Percentiles rank a stretch among this genome's conserved stretches.
Conservation (phyloP, 2,888 invertebrate genomes). For the Caenorhabditis afra region DNA sequence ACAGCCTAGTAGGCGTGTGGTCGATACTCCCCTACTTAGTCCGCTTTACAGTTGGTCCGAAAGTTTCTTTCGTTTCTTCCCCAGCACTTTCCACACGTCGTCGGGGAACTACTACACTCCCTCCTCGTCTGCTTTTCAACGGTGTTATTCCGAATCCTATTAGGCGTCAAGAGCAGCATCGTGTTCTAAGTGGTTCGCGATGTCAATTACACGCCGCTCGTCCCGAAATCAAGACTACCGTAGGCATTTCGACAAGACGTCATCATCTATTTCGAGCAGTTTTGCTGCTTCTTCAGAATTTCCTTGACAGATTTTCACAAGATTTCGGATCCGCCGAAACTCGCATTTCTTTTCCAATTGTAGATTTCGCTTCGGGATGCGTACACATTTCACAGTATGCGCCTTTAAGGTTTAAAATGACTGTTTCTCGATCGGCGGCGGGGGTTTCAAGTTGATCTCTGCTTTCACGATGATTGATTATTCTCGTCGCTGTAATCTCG, state of each 20-base stretch:
- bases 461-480: neutral
- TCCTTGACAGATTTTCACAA: neutral
- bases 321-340: neutral
- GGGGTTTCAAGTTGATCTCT: neutral
- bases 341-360: no score
- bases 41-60: no score
- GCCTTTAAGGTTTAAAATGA: neutral
- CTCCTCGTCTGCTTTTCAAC: neutral
- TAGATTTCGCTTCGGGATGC: neutral
- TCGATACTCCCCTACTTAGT: no score
- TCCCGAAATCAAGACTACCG: slow-evolving; percentile 44
- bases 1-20: no score
- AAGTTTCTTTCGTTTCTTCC: no score
- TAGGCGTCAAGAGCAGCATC: slow-evolving; percentile 61
- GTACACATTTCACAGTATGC: neutral
- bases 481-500: neutral
- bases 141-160: slow-evolving; percentile 49
- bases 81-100: neutral
- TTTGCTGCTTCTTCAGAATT: slow-evolving; percentile 4
- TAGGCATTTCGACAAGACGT: slow-evolving; percentile 46
- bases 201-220: slow-evolving; percentile 50
- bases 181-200: slow-evolving; percentile 48
- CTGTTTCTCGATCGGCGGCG: neutral
- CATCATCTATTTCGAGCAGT: slow-evolving; percentile 47
- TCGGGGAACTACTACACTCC: neutral